Evolutionary conservation across 1,140 invertebrate species (phyloP), one percentile per base, ranked within the genome.

Genomic region (Samia ricini): DNA sequence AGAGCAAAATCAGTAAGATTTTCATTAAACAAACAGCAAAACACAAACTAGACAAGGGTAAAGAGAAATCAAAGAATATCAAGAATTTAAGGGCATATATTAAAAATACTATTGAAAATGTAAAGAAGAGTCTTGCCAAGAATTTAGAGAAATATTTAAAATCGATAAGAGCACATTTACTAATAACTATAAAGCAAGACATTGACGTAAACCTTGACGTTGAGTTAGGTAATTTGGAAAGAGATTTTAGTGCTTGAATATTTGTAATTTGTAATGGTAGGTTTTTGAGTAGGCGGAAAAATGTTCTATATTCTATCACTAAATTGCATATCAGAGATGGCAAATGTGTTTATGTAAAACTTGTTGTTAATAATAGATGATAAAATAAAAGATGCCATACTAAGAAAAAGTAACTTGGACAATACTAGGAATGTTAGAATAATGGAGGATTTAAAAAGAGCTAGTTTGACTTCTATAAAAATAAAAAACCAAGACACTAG

Each of bases 141-240:
- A 55, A 61, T n/a, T 24, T 83, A 49, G 58, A 50, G 23, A 36
- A 66, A 0, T 52, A 79, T 58, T 56, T 84, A 22, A 33, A 52
- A n/a, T 20, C 57, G 10, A 23, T 74, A 8, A 64, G 55, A 50
- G 60, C 61, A 2, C 74, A 68, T 70, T 48, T 77, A 24, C 56
- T 63, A 20, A 15, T 24, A 7, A 67, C 51, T 8, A 61, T 87
- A 33, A 63, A 72, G 42, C 64, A 79, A 23, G 84, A 88, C 56
- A 55, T 87, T 5, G 59, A 55, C 1, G 65, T 74, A n/a, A 85
- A 79, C 26, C 52, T 83, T 10, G 69, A 74, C 22, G 60, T 78
- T 0, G 83, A 86, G 33, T 61, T 88, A 20, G 74, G 65, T 0
- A 83, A 80, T 65, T 55, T 83, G 15, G 68, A 74, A 68, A 59